phyloP scores from a whole-genome alignment of 1,140 invertebrate species.

The Drosophila jambulina region DNA sequence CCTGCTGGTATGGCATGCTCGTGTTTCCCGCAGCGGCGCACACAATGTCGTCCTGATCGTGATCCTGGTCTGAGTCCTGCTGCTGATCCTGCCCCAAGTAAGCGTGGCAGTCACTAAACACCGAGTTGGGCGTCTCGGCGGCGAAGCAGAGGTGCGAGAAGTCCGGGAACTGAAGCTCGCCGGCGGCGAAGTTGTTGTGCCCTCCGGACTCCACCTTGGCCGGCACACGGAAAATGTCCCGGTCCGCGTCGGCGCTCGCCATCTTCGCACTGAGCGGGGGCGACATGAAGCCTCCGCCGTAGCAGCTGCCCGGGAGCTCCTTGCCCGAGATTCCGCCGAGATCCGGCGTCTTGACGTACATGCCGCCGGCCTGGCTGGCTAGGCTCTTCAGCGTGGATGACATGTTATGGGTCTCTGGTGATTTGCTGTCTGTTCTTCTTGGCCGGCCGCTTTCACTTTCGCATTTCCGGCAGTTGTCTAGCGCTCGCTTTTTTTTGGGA shows the following conservation, averaged over 20 bases:
- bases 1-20: slow-evolving; percentile 67
- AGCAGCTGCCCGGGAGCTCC: slow-evolving; percentile 39
- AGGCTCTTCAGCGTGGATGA: slow-evolving; percentile 70
- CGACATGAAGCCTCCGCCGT: slow-evolving; percentile 67
- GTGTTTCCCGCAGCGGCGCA: slow-evolving; percentile 49
- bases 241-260: not conserved
- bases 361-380: slow-evolving; percentile 42
- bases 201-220: slow-evolving; percentile 20
- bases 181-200: slow-evolving; percentile 45
- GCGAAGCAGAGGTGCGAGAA: slow-evolving; percentile 74
- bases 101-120: slow-evolving; percentile 66
- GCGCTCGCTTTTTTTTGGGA: slow-evolving; percentile 31
- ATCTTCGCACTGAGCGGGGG: slow-evolving; percentile 73
- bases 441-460: slow-evolving; percentile 59
- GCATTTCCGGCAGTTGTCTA: slow-evolving; percentile 70
- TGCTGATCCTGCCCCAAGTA: slow-evolving; percentile 37
- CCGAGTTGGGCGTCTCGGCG: slow-evolving; percentile 80
- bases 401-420: slow-evolving; percentile 46
- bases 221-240: slow-evolving; percentile 46
- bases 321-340: slow-evolving; percentile 34
- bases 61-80: slow-evolving; percentile 55
- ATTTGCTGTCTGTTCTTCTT: slow-evolving; percentile 44
- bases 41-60: slow-evolving; percentile 66
- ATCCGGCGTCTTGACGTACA: slow-evolving; percentile 46
- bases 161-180: slow-evolving; percentile 73